Base-by-base conservation (phyloP, 2,113 vertebrate genomes). In the Entelurus aequoreus region DNA sequence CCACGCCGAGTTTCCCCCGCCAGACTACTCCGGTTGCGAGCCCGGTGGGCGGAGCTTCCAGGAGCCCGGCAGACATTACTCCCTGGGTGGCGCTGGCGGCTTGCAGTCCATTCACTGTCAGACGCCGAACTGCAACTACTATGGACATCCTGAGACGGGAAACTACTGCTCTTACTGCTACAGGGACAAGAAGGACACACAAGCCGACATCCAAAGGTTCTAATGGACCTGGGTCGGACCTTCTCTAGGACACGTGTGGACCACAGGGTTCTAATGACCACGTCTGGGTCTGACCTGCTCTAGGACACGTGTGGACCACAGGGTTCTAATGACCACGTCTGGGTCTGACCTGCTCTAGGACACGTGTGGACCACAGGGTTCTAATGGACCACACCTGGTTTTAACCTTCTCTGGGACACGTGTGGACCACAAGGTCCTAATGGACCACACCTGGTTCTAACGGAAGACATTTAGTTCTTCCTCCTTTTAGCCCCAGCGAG, bases 91-190 rank as follows among this genome's bases (percentile, higher is more conserved):
- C 6, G 90, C 89, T 0, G 88, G 85, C 0, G 88, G 84, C 6
- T 63, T 90, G 21, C 92, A 88, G 86, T 93, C 96, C 82, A 92
- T 86, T 82, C 94, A 92, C 71, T 99, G 96, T 88, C 92, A 91
- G 76, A 95, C 95, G 28, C 92, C 92, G 9, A 92, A 86, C 89
- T 99, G 96, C 89, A 90, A 88, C 80, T 99, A 92, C 82, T 99
- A 95, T 0, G 96, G 96, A 71, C 95, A 95, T 72, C 94, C 96
- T 0, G 95, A 98, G 75, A 98, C 96, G 0, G 92, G 94, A 72
- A 92, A 99, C 87, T 98, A 94, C 88, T 99, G 96, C 77, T 99
- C 96, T 46, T 98, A 90, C 87, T 99, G 96, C 77, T 99, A 96
- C 82, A 83, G 87, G 38, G 94, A 96, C 73, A 90, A 91, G 81